Base-by-base conservation (phyloP, 1,140 invertebrate genomes). In the Drosophila orena region DNA sequence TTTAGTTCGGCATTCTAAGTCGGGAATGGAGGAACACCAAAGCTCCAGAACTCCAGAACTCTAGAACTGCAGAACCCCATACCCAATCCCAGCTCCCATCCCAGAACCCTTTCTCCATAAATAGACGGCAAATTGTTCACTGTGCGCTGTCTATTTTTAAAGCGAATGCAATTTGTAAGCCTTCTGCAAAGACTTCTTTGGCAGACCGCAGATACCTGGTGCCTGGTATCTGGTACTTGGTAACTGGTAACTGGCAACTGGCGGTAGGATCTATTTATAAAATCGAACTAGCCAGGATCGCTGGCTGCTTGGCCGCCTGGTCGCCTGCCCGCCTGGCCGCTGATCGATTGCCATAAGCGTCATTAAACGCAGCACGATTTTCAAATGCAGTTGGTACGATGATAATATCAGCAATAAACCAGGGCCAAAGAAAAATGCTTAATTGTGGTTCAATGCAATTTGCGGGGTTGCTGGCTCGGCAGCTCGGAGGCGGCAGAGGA, bases 361-460 rank as follows among this genome's bases (percentile, higher is more conserved):
- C 71, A 74, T 74, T 74, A 74, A 74, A 74, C 59, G 72, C 58
- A 43, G 57, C 74, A 77, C 74, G 74, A 77, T 77, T 77, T 77
- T 77, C 74, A 77, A 77, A 77, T 77, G 73, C 62, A 69, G 55
- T 27, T 37, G 37, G n/a, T 12, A 35, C 30, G 35, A 53, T 10
- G 73, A 76, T 77, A 77, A 77, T 74, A 74, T 74, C 71, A 74
- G 70, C 70, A 74, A 74, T 74, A 69, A 73, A 69, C 20, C 49
- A 46, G 58, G 70, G 50, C 58, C 49, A 74, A 75, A 52, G 69
- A 30, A 74, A 75, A 77, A 77, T 77, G 64, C 62, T 77, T 77
- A 77, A 77, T 77, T 77, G 74, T 59, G 56, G 59, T 40, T 70
- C 54, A 43, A 30, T 42, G 40, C 47, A 50, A 34, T 50, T 50